These are phyloP conservation scores for Machimus rusticus DNA, from an alignment of 2,888 invertebrate genomes.

Conservation along the genomic window DNA sequence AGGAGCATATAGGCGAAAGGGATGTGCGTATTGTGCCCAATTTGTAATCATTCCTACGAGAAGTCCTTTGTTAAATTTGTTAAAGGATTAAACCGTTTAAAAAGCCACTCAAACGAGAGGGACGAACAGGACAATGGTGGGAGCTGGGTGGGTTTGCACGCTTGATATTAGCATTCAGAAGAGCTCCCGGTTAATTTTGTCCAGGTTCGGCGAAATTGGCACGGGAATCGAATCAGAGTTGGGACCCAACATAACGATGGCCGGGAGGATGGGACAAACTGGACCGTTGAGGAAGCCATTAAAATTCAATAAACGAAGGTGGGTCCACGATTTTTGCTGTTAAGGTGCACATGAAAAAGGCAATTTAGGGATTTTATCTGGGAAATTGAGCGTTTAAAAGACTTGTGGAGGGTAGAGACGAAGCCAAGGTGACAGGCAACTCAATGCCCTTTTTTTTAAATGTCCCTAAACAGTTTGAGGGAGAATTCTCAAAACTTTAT, in stretches of 20 bases:
- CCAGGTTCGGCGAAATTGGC: neutral
- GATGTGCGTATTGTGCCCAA: slow-evolving; percentile 12
- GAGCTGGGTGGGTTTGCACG: neutral
- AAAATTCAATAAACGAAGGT: neutral
- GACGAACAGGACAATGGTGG: neutral
- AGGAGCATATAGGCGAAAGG: slow-evolving; percentile 8
- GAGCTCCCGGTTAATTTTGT: neutral
- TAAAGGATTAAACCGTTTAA: slow-evolving; percentile 22
- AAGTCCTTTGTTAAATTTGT: slow-evolving; percentile 8
- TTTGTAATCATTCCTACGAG: slow-evolving; percentile 22
- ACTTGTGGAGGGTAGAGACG: neutral
- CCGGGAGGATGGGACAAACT: neutral
- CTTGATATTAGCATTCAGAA: neutral
- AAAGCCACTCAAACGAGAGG: neutral
- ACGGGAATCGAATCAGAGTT: neutral
- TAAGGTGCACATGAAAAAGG: neutral
- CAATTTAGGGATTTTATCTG: neutral
- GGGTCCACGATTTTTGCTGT: neutral
- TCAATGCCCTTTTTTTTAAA: neutral
- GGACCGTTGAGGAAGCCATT: neutral
- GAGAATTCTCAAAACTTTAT: neutral
- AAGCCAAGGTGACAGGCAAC: neutral
- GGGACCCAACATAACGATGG: neutral
- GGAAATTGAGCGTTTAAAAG: neutral
- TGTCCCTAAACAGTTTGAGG: neutral